Base-by-base conservation (phyloP, 2,888 invertebrate species). In the Caenorhabditis sp. region DNA sequence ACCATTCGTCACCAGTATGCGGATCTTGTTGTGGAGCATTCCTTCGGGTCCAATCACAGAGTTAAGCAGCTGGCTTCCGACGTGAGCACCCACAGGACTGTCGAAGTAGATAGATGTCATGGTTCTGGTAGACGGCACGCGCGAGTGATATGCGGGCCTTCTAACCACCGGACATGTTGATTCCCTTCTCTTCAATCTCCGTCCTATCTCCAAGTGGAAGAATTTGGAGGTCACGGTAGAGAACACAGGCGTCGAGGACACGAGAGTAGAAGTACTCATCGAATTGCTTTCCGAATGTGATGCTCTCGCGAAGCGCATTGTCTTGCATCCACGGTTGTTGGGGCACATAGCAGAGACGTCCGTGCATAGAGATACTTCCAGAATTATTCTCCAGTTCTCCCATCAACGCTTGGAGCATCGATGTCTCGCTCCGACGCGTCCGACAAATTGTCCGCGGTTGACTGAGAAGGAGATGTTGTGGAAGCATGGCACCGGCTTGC, bases 321-420 rank as follows among this genome's bases (percentile, higher is more conserved):
- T 98, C 98, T 90, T 97, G 97, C 74, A 98, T 97, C 98, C 98
- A 98, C 0, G 97, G 96, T 90, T 95, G 95, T 88, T 96, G 96
- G 0, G 96, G 93, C 1, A 95, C 95, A 90, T 95, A 96, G 0
- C 95, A 95, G 9, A 92, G 89, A 3, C 90, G 89, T n/a, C 93
- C 92, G 59, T 86, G 84, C n/a, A 86, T 84, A 11, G 82, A 15
- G n/a, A 56, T 72, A 15, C 71, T 68, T 20, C 88, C 88, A 7
- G 74, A 52, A 2, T 46, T 5, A 7, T 46, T 66, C 52, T 26
- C 86, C 86, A 50, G 95, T 92, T 97, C 96, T 24, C 87, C 87
- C 30, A 87, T 71, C 13, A 88, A 63, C 0, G 96, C 95, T 9
- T 95, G 93, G 41, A 96, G 91, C 30, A 97, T 92, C 13, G 80